Conservation (phyloP, 2,797 vertebrate species). For the Scomberomorus guttatus region DNA sequence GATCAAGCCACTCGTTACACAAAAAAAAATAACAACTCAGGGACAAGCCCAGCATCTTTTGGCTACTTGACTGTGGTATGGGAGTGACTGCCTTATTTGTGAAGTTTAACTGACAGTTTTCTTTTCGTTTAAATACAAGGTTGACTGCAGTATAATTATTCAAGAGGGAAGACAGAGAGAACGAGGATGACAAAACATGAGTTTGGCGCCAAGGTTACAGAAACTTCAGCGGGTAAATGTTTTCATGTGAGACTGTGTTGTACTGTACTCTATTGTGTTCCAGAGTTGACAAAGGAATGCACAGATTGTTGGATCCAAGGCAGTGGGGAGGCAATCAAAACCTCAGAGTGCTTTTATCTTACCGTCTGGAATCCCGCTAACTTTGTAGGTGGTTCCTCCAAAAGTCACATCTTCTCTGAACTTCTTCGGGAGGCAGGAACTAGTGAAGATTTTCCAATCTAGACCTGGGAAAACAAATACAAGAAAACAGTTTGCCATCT, state of each 20-base stretch:
- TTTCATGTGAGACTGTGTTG: slow-evolving; percentile 70
- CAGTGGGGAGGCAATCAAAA: slow-evolving; percentile 65
- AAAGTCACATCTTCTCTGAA: slow-evolving; percentile 94
- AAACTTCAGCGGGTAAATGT: slow-evolving; percentile 62
- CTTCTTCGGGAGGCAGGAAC: slow-evolving; percentile 95
- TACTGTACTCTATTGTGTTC: slow-evolving; percentile 70
- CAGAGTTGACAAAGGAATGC: slow-evolving; percentile 67
- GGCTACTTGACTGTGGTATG: slow-evolving; percentile 84
- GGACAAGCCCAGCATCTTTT: slow-evolving; percentile 84
- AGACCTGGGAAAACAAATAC: slow-evolving; percentile 76
- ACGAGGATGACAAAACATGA: slow-evolving; percentile 80
- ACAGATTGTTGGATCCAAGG: slow-evolving; percentile 54
- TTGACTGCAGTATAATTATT: slow-evolving; percentile 83
- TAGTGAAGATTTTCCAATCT: slow-evolving; percentile 92
- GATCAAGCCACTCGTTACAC: slow-evolving; percentile 82
- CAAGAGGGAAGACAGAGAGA: slow-evolving; percentile 69
- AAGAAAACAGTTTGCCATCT: slow-evolving; percentile 21
- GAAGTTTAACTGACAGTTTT: slow-evolving; percentile 86
- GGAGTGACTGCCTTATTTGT: slow-evolving; percentile 86
- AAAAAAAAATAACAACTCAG: slow-evolving; percentile 76
- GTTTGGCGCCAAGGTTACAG: slow-evolving; percentile 75
- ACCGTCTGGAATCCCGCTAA: slow-evolving; percentile 96
- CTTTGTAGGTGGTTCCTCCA: slow-evolving; percentile 92
- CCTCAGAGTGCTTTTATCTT: slow-evolving; percentile 76
- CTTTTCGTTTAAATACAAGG: slow-evolving; percentile 85